A percentile compares a stretch with the other conserved stretches of the same genome.
Conservation (phyloP, 2,113 vertebrate species). For the Platysteira castanea region DNA sequence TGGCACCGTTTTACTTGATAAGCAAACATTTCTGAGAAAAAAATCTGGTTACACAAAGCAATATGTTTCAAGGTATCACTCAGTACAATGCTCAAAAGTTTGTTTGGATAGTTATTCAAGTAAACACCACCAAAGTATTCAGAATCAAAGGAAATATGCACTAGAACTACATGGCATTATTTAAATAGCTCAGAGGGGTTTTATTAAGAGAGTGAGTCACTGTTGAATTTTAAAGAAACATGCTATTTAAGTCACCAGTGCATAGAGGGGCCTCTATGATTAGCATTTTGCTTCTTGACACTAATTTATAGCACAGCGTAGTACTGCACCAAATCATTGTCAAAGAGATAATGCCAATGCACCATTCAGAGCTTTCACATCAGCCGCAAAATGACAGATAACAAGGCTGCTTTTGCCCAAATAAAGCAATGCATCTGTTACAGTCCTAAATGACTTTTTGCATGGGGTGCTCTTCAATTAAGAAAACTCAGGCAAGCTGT, state of each 20-base stretch:
- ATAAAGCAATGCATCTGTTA: conserved; percentile 44
- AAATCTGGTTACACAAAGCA: background rate
- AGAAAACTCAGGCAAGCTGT: background rate
- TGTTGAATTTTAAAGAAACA: conserved; percentile 60
- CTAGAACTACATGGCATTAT: conserved; percentile 29
- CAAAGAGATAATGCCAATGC: conserved; percentile 58
- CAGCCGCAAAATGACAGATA: conserved; percentile 52
- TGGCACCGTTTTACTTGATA: background rate
- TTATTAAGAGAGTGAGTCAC: conserved; percentile 70
- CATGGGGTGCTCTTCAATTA: background rate
- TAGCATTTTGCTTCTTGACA: conserved; percentile 69
- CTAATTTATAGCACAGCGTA: conserved; percentile 62
- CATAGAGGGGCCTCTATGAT: conserved; percentile 65
- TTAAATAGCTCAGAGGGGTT: conserved; percentile 58
- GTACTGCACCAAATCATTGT: conserved; percentile 52
- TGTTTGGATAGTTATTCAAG: conserved; percentile 4
- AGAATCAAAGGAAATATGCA: background rate
- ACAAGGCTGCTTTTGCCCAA: conserved; percentile 44
- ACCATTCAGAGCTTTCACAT: conserved; percentile 48
- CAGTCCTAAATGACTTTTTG: conserved; percentile 13
- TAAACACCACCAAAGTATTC: background rate
- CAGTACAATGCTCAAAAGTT: background rate
- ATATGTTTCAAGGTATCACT: background rate
- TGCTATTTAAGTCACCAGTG: conserved; percentile 69
- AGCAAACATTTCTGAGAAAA: background rate